Conservation (phyloP, 2,797 vertebrate genomes). For the Malacoctenus gilli region DNA sequence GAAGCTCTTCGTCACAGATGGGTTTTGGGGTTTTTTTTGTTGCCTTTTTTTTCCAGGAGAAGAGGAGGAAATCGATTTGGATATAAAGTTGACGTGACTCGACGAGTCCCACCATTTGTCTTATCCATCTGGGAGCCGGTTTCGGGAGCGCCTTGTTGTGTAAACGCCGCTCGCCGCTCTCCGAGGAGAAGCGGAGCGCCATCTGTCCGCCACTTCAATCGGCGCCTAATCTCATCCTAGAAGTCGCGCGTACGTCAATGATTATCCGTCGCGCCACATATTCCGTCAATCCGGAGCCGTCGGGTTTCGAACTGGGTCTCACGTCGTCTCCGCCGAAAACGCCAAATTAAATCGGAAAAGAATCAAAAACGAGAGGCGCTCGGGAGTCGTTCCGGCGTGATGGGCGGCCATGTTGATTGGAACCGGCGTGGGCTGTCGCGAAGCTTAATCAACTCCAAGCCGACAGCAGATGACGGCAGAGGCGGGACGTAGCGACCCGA, state of each 20-base stretch:
- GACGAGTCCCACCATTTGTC: conserved; percentile 41
- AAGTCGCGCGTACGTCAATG: conserved; percentile 12
- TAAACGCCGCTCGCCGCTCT: conserved; percentile 1
- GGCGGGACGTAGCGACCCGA: too few relatives aligned
- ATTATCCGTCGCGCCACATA: background rate
- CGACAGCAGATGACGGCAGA: too few relatives aligned
- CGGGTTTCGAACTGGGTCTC: too few relatives aligned
- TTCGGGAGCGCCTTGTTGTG: conserved; percentile 26
- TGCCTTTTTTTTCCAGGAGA: conserved; percentile 42
- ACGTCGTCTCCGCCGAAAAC: too few relatives aligned
- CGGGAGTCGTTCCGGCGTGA: too few relatives aligned
- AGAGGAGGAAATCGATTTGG: conserved; percentile 52
- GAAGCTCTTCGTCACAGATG: conserved; percentile 45
- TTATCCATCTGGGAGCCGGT: conserved; percentile 48
- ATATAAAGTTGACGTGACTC: conserved; percentile 54
- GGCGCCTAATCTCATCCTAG: conserved; percentile 12
- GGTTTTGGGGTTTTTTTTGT: too few relatives aligned
- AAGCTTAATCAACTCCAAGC: too few relatives aligned
- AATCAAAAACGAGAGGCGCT: too few relatives aligned
- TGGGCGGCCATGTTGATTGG: too few relatives aligned
- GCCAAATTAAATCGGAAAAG: too few relatives aligned
- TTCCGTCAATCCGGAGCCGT: too few relatives aligned
- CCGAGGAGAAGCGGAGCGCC: conserved; percentile 2
- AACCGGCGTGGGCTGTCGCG: too few relatives aligned
- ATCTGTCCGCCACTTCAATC: conserved; percentile 16